Base-by-base conservation (phyloP, 1,140 invertebrate species). In the Trichonephila inaurata region DNA sequence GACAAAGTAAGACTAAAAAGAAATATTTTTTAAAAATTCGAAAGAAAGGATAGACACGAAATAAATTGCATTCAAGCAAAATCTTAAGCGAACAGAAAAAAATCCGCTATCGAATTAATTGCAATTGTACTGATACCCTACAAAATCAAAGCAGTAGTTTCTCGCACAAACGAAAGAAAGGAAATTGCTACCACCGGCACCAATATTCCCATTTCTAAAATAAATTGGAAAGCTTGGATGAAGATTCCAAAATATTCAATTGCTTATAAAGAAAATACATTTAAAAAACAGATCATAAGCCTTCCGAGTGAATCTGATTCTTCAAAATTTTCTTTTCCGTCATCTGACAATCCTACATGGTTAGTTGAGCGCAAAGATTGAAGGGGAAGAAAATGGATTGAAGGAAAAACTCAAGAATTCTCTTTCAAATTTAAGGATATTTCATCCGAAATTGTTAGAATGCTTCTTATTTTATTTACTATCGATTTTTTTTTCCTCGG, bases 291-390 rank as follows among this genome's bases (percentile, higher is more conserved):
- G 19, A 88, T 88, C 86, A 88, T 85, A 58, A 85, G 33, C 61
- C 28, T 10, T 88, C 16, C 61, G 12, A 58, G 62, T 88, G 24
- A 88, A 88, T 64, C 86, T 88, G 33, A 60, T 61, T 62, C 85
- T 62, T 16, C 33, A 64, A 88, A 44, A 88, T 62, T 88, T 88
- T 66, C 51, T 66, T 64, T 66, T 66, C 86, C 19, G 16, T 66
- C 64, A 88, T 88, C 86, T 88, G 86, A 62, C 86, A 66, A 88
- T 33, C 61, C 62, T 88, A 16, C 61, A 40, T n/a, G 51, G 60
- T 88, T 88, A 88, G 86, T 88, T 66, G 86, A 88, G 86, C 86
- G 86, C 86, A 88, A 88, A 88, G 86, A 88, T 88, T 88, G 64
- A 85, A 85, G 24, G 86, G 28, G 86, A 88, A 21, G 86, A 88